Percentiles rank a stretch among this genome's conserved stretches.
Conservation (phyloP, 2,888 invertebrate species). For the Pollenia labialis region DNA sequence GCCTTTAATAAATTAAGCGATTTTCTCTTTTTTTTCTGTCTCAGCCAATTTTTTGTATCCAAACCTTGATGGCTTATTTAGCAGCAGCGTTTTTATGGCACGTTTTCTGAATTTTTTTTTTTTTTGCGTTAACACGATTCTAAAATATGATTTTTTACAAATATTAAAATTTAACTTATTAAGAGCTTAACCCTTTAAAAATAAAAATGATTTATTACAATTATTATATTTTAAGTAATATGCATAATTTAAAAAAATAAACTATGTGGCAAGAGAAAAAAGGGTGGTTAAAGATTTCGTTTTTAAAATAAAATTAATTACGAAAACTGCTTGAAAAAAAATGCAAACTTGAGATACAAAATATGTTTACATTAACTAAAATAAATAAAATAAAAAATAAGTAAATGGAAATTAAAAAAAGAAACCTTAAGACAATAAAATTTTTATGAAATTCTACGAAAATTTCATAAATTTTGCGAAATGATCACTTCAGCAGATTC, state of each 20-base stretch:
- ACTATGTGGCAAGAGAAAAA: neutral
- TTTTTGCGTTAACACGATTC: slow-evolving; percentile 47
- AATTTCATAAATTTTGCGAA: slow-evolving; percentile 63
- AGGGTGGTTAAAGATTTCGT: slow-evolving; percentile 26
- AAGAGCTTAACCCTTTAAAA: slow-evolving; percentile 68
- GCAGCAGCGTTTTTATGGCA: slow-evolving; percentile 43
- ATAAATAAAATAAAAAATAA: slow-evolving; percentile 11
- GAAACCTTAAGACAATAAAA: neutral
- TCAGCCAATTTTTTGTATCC: neutral
- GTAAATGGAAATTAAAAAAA: neutral
- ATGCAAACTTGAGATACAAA: neutral
- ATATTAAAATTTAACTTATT: slow-evolving; percentile 51
- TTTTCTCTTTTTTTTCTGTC: slow-evolving; percentile 54
- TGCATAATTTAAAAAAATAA: slow-evolving; percentile 75
- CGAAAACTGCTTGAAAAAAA: slow-evolving; percentile 24
- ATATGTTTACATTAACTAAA: slow-evolving; percentile 26
- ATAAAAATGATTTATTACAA: slow-evolving; percentile 82
- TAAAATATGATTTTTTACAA: slow-evolving; percentile 49
- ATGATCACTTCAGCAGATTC: slow-evolving; percentile 60
- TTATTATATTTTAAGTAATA: slow-evolving; percentile 76
- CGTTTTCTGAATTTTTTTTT: slow-evolving; percentile 53
- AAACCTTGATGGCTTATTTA: slow-evolving; percentile 53
- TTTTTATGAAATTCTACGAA: slow-evolving; percentile 59
- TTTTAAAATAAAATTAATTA: slow-evolving; percentile 48
- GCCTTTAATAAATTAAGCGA: slow-evolving; percentile 65